Conservation (phyloP, 2,113 vertebrate genomes). For the Pavo muticus region DNA sequence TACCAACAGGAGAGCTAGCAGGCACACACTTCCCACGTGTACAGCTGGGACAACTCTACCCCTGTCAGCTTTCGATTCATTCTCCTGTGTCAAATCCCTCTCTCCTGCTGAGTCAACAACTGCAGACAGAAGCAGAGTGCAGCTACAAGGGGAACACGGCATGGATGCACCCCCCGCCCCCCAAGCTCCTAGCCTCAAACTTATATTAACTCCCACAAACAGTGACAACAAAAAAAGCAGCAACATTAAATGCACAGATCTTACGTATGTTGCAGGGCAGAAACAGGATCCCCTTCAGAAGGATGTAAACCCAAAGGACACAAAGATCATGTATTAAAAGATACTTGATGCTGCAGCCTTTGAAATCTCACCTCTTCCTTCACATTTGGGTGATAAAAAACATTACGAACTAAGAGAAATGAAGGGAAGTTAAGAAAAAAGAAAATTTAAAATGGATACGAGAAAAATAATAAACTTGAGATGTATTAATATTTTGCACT, state of each 20-base stretch:
- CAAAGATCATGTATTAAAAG: slow-evolving; percentile 72
- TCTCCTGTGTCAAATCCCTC: background rate
- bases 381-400: slow-evolving; percentile 72
- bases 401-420: slow-evolving; percentile 72
- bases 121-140: background rate
- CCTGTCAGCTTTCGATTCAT: background rate
- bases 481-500: slow-evolving; percentile 67
- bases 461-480: slow-evolving; percentile 66
- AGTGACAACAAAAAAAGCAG: slow-evolving; percentile 66
- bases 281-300: slow-evolving; percentile 73
- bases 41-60: background rate
- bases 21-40: background rate
- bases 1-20: background rate
- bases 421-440: slow-evolving; percentile 74
- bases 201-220: slow-evolving; percentile 57
- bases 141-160: background rate
- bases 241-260: slow-evolving; percentile 71
- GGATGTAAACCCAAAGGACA: slow-evolving; percentile 74
- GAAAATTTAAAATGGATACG: slow-evolving; percentile 68
- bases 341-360: slow-evolving; percentile 71
- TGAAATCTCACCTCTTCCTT: slow-evolving; percentile 75
- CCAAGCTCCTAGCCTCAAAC: slow-evolving; percentile 25
- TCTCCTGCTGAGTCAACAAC: background rate
- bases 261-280: slow-evolving; percentile 70
- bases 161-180: background rate